phyloP scores from a whole-genome alignment of 2,888 invertebrate species.

The Anoncus sp. region DNA sequence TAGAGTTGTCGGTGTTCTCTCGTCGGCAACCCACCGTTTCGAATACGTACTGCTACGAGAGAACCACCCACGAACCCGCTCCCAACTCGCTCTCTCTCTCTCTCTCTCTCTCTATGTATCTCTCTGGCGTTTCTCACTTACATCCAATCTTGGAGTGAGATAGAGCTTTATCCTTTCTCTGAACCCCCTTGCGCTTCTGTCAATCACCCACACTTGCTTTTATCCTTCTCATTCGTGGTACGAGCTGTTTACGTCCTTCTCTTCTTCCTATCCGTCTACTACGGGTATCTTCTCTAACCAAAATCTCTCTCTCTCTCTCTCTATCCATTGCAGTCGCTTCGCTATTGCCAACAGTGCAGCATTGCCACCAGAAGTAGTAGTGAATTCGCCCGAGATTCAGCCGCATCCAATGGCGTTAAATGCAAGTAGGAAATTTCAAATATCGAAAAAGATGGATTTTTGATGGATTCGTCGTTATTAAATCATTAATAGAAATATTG shows the following conservation, averaged over 20 bases:
- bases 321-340: conserved; percentile 1
- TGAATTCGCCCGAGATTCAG: background rate
- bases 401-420: conserved; percentile 21
- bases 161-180: conserved; percentile 25
- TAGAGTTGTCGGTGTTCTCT: conserved; percentile 54
- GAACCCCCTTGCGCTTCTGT: conserved; percentile 16
- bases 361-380: background rate
- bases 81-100: conserved; percentile 55
- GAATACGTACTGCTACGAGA: conserved; percentile 49
- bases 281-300: conserved; percentile 54
- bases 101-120: conserved; percentile 48
- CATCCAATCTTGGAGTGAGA: conserved; percentile 25
- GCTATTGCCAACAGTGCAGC: conserved; percentile 18
- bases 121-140: conserved; percentile 45
- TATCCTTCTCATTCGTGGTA: conserved; percentile 9
- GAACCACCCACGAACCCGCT: conserved; percentile 51
- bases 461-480: background rate
- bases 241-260: conserved; percentile 25
- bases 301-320: conserved; percentile 30
- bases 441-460: background rate
- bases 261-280: conserved; percentile 32
- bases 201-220: conserved; percentile 10
- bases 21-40: conserved; percentile 55
- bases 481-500: background rate
- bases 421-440: conserved; percentile 4